A percentile compares a stretch with the other conserved stretches of the same genome.
These are phyloP conservation scores for Sphaeridia pumilis DNA, from an alignment of 2,888 invertebrate species.

Conservation along the genomic window DNA sequence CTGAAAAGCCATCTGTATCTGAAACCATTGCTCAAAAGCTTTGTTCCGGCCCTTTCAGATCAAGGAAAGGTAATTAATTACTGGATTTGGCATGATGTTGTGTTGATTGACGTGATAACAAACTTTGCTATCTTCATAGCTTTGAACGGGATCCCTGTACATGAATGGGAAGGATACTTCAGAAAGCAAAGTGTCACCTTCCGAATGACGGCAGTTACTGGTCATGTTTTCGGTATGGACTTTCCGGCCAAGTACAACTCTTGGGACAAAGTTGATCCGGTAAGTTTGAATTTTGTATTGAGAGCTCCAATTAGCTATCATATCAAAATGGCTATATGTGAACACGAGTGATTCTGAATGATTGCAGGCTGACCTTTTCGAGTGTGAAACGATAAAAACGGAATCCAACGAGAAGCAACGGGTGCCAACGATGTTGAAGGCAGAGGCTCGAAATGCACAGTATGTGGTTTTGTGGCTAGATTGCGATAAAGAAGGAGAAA, in stretches of 20 bases:
- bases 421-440: conserved; percentile 76
- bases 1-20: conserved; percentile 97
- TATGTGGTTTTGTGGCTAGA: conserved; percentile 93
- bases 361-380: conserved; percentile 65
- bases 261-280: conserved; percentile 95
- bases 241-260: conserved; percentile 88
- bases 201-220: conserved; percentile 98
- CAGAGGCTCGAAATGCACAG: conserved; percentile 77
- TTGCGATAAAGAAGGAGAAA: conserved; percentile 99
- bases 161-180: conserved; percentile 85
- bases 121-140: conserved; percentile 46
- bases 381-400: conserved; percentile 86
- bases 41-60: conserved; percentile 66
- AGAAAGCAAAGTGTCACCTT: conserved; percentile 57
- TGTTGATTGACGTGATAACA: too few species aligned
- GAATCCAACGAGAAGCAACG: conserved; percentile 86
- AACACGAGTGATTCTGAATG: not conserved
- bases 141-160: conserved; percentile 75
- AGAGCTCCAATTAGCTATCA: too few species aligned
- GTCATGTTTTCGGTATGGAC: conserved; percentile 94
- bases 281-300: too few species aligned
- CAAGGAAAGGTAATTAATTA: conserved; percentile 82
- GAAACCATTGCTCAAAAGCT: conserved; percentile 86
- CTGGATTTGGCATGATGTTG: too few species aligned
- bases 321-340: too few species aligned